These are phyloP conservation scores for Acleris sparsana DNA, from an alignment of 2,888 invertebrate genomes.

Conservation along the genomic window DNA sequence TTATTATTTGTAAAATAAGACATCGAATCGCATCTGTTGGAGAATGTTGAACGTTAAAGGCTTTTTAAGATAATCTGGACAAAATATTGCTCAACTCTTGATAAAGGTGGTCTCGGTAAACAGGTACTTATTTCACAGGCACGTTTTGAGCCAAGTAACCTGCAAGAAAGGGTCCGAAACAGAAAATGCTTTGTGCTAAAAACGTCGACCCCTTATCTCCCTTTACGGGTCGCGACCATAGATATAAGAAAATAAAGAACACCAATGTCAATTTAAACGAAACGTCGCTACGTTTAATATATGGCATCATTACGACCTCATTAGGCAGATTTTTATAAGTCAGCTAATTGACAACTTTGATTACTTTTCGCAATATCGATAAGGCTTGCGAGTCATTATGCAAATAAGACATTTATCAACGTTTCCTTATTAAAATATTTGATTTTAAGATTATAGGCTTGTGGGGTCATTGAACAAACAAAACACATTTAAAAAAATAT, in stretches of 20 bases:
- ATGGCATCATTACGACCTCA: conserved; percentile 33
- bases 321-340: conserved; percentile 36
- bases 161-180: conserved; percentile 75
- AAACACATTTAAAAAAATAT: background rate
- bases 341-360: conserved; percentile 39
- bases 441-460: conserved; percentile 25
- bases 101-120: conserved; percentile 72
- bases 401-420: conserved; percentile 23
- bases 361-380: conserved; percentile 33
- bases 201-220: conserved; percentile 81
- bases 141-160: conserved; percentile 78
- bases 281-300: conserved; percentile 22
- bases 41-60: conserved; percentile 67
- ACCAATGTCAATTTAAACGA: conserved; percentile 39
- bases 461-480: conserved; percentile 16
- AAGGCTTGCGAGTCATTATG: conserved; percentile 26
- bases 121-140: conserved; percentile 68
- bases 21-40: conserved; percentile 67
- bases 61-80: conserved; percentile 73
- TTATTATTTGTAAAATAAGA: conserved; percentile 75
- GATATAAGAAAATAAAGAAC: conserved; percentile 59
- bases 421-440: conserved; percentile 27
- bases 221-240: conserved; percentile 73
- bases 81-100: conserved; percentile 69
- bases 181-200: conserved; percentile 82